These are phyloP conservation scores for Coccyzus lansbergi DNA, from an alignment of 2,797 vertebrate genomes.

Conservation along the genomic window DNA sequence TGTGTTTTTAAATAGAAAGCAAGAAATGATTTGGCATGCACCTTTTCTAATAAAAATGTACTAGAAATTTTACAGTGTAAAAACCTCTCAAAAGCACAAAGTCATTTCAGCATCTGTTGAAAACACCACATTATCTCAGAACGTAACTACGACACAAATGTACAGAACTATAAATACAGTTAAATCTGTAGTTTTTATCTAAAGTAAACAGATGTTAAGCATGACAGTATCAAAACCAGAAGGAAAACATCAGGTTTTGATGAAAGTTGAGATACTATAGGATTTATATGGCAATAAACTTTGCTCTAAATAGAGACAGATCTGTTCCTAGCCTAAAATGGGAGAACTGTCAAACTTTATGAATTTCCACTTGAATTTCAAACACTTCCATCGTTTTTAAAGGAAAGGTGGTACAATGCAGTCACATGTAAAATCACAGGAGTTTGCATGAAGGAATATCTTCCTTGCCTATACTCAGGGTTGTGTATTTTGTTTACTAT, in stretches of 20 bases:
- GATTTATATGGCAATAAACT: neutral
- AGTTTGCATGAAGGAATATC: neutral
- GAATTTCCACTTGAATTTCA: neutral
- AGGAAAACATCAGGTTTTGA: conserved; percentile 36
- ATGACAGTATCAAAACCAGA: conserved; percentile 16
- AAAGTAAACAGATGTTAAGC: conserved; percentile 1
- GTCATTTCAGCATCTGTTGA: neutral
- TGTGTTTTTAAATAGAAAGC: neutral
- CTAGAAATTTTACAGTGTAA: neutral
- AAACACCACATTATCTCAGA: conserved; percentile 23
- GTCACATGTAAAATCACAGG: neutral
- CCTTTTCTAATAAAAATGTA: neutral
- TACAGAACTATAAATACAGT: conserved; percentile 25
- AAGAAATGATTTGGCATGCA: neutral
- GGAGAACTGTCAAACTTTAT: neutral
- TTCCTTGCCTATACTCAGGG: neutral
- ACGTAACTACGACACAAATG: neutral
- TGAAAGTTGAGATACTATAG: conserved; percentile 22
- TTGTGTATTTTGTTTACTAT: neutral
- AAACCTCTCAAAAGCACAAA: neutral
- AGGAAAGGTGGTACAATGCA: neutral
- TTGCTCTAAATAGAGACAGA: neutral
- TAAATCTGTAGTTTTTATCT: conserved; percentile 40
- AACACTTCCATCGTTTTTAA: neutral
- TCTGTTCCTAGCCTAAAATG: neutral